A percentile compares a stretch with the other conserved stretches of the same genome.
Evolutionary conservation across 2,888 invertebrate species (phyloP).

Genomic region (Hyposoter didymator): DNA sequence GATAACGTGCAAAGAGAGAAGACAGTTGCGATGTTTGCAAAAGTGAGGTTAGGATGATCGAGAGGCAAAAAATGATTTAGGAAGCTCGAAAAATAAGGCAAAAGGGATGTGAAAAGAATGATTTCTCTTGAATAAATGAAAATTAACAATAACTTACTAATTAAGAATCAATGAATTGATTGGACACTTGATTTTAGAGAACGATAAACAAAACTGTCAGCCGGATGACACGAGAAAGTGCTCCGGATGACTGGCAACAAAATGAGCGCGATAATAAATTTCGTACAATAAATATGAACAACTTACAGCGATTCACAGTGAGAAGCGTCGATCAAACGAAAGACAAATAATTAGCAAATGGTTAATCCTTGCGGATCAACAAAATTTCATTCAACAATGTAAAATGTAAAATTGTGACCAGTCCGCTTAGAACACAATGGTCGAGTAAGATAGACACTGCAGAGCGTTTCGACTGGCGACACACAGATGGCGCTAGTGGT

Average conservation of each 20-base stretch:
- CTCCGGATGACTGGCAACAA: constrained; percentile 40
- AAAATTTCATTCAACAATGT: constrained; percentile 14
- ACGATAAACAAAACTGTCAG: constrained; percentile 68
- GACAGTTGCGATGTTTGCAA: constrained; percentile 18
- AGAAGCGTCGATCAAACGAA: neutral
- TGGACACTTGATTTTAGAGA: constrained; percentile 1
- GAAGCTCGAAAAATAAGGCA: neutral
- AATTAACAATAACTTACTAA: neutral
- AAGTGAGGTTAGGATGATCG: constrained; percentile 68
- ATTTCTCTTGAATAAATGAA: constrained; percentile 42
- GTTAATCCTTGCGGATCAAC: neutral
- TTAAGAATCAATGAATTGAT: neutral
- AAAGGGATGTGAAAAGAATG: neutral
- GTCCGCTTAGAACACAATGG: neutral
- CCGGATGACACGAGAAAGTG: constrained; percentile 44
- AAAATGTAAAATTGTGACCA: neutral
- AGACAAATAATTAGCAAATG: constrained; percentile 18
- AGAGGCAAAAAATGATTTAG: constrained; percentile 9
- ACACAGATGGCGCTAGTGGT: constrained; percentile 40
- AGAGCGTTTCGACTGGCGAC: neutral
- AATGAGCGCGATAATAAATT: neutral
- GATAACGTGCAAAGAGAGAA: constrained; percentile 30
- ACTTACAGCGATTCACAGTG: constrained; percentile 6
- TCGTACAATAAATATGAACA: neutral
- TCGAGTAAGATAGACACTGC: constrained; percentile 22